Percentiles rank a stretch among this genome's conserved stretches.
These are phyloP conservation scores for Pholis gunnellus DNA, from an alignment of 2,113 vertebrate genomes.

Conservation along the genomic window DNA sequence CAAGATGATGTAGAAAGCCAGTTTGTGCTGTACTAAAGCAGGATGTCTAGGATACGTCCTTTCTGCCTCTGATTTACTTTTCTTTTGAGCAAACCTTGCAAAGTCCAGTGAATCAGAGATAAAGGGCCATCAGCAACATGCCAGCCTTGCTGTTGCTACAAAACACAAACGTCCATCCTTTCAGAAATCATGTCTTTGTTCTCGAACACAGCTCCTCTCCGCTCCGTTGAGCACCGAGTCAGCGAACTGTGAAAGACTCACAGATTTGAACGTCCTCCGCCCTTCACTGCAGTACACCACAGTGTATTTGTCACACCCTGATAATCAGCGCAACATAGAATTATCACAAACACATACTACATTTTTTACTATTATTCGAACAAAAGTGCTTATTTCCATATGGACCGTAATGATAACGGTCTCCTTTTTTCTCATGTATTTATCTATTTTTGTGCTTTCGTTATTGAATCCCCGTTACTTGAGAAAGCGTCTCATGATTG, in stretches of 20 bases:
- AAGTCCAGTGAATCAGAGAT: not conserved
- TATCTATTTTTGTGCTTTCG: not conserved
- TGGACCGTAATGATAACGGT: not conserved
- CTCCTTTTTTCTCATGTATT: not conserved
- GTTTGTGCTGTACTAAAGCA: not conserved
- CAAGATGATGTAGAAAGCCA: not conserved
- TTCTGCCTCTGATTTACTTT: not conserved
- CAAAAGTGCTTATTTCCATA: not conserved
- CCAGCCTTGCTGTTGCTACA: not conserved
- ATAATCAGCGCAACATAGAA: not conserved
- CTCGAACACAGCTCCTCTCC: conserved; percentile 11
- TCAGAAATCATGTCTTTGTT: conserved; percentile 17
- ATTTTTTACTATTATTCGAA: not conserved
- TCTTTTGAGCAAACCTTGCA: not conserved
- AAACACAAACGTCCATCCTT: not conserved
- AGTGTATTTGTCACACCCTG: conserved; percentile 27
- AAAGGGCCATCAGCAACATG: not conserved
- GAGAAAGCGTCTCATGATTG: not conserved
- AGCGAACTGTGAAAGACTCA: conserved; percentile 42
- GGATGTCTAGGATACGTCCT: not conserved
- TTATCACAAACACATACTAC: not conserved
- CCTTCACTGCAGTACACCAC: conserved; percentile 10
- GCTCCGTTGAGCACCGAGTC: conserved; percentile 46
- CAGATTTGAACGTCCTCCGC: conserved; percentile 12
- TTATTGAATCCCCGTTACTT: too few relatives aligned